Evolutionary conservation across 2,113 vertebrate genomes (phyloP), one percentile per base, ranked within the genome.

Genomic region (Vicugna pacos): DNA sequence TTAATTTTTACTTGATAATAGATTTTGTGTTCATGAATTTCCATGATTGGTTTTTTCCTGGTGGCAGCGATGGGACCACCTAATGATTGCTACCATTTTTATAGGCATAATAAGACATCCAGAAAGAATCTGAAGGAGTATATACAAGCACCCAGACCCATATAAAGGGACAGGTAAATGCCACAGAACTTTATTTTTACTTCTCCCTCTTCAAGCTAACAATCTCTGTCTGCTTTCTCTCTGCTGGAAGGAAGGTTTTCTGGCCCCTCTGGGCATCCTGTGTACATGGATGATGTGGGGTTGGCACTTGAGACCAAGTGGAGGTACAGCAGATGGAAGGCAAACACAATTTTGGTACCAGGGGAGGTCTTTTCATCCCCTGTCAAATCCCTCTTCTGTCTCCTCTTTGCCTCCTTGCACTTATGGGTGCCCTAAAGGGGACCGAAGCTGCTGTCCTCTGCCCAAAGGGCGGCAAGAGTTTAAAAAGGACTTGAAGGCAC

Each of bases 201-300:
- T 62, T 84, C 30, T 89, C 10, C 7, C 10, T 9, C 28, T 64
- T 88, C 67, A 80, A 14, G 28, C 22, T 73, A 24, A 46, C 42
- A 73, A 30, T 20, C 32, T 85, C 54, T 1, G 10, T 80, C 38
- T 94, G 8, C 38, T 76, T 48, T 75, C 38, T 69, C 30, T 4
- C 10, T 38, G 30, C 50, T 30, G 12, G 32, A 7, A 80, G 28
- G 82, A 64, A 64, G 42, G 4, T 2, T 54, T 28, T 58, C 72
- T 86, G n/a, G 20, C 14, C 7, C 8, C 16, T 84, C 17, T 38
- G 10, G 13, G 30, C 48, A 17, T 75, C 52, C 22, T 6, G 0
- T 28, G 17, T 17, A 3, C 24, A 0, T 0, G 8, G 42, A 4
- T 42, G 35, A 32, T 2, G 6, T 19, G 17, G 5, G 22, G 28